Conservation (phyloP, 2,113 vertebrate species). For the Scomber japonicus region DNA sequence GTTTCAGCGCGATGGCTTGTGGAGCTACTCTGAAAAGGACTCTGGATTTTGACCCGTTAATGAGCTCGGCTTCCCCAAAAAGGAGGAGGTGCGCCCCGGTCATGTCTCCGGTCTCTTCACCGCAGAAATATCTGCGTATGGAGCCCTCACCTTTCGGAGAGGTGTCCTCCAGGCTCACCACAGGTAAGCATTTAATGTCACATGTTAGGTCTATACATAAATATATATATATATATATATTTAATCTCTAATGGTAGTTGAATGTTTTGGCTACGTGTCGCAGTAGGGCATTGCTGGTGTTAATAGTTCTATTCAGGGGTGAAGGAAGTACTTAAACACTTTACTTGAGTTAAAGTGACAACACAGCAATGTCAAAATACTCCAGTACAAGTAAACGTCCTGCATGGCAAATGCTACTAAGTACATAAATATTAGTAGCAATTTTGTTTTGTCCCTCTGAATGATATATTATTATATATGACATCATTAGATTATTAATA, state of each 20-base stretch:
- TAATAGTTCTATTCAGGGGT: too few species aligned
- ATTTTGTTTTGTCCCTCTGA: too few species aligned
- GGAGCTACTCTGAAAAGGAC: conserved; percentile 97
- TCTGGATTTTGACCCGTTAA: conserved; percentile 96
- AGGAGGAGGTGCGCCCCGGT: conserved; percentile 91
- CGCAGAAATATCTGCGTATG: conserved; percentile 96
- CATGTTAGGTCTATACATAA: neutral
- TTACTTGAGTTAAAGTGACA: too few species aligned
- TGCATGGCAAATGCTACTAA: too few species aligned
- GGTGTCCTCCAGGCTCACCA: conserved; percentile 92
- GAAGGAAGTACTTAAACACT: too few species aligned
- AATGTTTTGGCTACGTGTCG: fast-evolving
- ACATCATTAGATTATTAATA: too few species aligned
- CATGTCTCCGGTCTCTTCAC: conserved; percentile 89
- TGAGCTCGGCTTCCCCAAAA: conserved; percentile 92
- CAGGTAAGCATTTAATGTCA: conserved; percentile 83
- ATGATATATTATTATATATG: too few species aligned
- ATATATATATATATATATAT: neutral
- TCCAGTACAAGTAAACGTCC: too few species aligned
- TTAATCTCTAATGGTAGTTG: too few species aligned
- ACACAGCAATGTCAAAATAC: too few species aligned
- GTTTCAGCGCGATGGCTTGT: conserved; percentile 88
- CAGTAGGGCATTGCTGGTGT: too few species aligned
- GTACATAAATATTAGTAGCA: too few species aligned
- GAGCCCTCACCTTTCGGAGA: conserved; percentile 96